Evolutionary conservation across 2,113 vertebrate species (phyloP), one percentile per base, ranked within the genome.

Genomic region (Cairina moschata): DNA sequence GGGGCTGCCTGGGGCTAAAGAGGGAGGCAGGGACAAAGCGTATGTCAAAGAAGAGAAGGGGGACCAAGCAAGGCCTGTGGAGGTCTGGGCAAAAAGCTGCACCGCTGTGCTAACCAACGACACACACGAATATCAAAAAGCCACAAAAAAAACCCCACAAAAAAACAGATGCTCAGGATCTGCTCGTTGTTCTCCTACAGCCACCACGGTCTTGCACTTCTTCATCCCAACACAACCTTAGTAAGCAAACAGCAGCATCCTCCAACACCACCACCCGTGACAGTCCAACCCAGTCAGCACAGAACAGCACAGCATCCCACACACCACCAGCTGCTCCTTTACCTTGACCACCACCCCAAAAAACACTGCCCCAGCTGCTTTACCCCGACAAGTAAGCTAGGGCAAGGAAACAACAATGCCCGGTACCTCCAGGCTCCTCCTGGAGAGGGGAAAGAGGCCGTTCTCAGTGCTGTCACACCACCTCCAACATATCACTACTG

Each of bases 371-470:
- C 31, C 1, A 1, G 29, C 14, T 67, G 10, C 29, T 79, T 52
- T 60, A 17, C 17, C 29, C 42, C 6, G 21, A 7, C 17, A 42
- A 34, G 12, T 36, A 55, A 63, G 31, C 6, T 40, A 15, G 4
- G 69, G 48, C 48, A 38, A 38, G 36, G 9, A 38, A 38, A 38
- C 36, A 38, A 38, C 42, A 13, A 36, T 40, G 8, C 6, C 67
- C 17, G 72, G 36, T 13, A 77, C 4, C 40, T 62, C 23, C 38
- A 21, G 14, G 14, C 11, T 55, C 14, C 62, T 74, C 18, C 16
- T 6, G 2, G 0, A 0, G 28, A 0, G 28, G 32, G 66, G 17
- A 54, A 62, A 65, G 16, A 75, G 5, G 11, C 42, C 42, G 8
- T 36, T 58, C 56, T 42, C 25, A 11, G 5, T 20, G 42, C 9